Base-by-base conservation (phyloP, 2,113 vertebrate species). In the Sylvilagus bachmani region DNA sequence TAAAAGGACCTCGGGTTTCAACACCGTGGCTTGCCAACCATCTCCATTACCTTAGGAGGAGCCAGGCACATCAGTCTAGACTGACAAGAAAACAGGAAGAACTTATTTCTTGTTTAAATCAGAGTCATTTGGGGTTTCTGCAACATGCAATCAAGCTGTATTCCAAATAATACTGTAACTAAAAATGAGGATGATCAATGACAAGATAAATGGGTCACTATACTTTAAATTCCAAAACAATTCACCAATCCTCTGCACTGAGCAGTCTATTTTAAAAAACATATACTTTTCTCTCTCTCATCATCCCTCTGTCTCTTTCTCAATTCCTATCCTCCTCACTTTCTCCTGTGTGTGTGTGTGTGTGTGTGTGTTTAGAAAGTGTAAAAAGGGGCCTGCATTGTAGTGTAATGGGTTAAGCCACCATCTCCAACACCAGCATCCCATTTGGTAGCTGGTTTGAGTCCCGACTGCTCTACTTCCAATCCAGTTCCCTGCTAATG, bases 151-250 rank as follows among this genome's bases (percentile, higher is more conserved):
- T 64, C 36, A 58, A 90, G 33, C 12, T 62, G 22, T 11, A 83
- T 69, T 90, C 49, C 51, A 77, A 81, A 31, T 77, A 49, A 69
- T 58, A 74, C 44, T 53, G 27, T 4, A 64, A 86, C 33, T 90
- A 70, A 58, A 92, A 87, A 58, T 69, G 13, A 83, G 24, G 13
- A 33, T 73, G 51, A 44, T 64, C 71, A 51, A 55, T 38, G 44
- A 44, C 58, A 74, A 49, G 27, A n/a, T 36, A 73, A 67, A 69
- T 14, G 36, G 73, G 86, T 78, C 9, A 31, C 27, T 58, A 27
- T 31, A 75, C 27, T 82, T 92, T 79, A 90, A 71, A 62, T 55
- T 77, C 36, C 86, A 86, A 78, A 53, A 64, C 25, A 74, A 17
- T 73, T 83, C 22, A 73, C 10, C 62, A 64, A 24, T 5, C 31